Evolutionary conservation across 1,140 invertebrate species (phyloP).

Genomic region (Temnothorax nylanderi): DNA sequence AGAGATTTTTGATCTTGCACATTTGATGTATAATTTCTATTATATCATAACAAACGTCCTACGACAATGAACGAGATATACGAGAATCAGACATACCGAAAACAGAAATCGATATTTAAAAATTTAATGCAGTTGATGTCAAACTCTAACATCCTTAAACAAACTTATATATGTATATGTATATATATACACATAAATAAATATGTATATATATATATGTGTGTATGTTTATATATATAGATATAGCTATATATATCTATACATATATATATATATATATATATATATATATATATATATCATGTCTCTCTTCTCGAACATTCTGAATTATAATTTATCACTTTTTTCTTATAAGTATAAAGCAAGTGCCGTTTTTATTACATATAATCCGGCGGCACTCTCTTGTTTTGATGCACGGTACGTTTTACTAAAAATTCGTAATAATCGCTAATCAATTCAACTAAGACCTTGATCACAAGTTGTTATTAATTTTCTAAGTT

Average conservation of each 20-base stretch:
- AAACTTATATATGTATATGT: slow-evolving; percentile 6
- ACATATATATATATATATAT: too few species aligned
- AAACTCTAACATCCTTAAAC: slow-evolving; percentile 53
- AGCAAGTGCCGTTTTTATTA: slow-evolving; percentile 24
- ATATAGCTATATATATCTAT: too few species aligned
- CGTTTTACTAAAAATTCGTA: slow-evolving; percentile 40
- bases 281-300: slow-evolving; percentile 34
- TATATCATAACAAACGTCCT: slow-evolving; percentile 1
- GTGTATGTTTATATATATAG: neutral
- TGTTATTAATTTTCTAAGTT: slow-evolving; percentile 30
- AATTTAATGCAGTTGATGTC: slow-evolving; percentile 50
- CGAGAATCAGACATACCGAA: slow-evolving; percentile 16
- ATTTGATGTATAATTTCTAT: slow-evolving; percentile 27
- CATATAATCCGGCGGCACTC: neutral
- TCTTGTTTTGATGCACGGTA: slow-evolving; percentile 35
- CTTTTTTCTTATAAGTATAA: slow-evolving; percentile 35
- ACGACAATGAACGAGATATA: slow-evolving; percentile 11
- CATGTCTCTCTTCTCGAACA: slow-evolving; percentile 31
- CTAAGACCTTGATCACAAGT: slow-evolving; percentile 53
- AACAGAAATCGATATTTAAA: slow-evolving; percentile 28
- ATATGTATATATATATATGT: slow-evolving; percentile 24
- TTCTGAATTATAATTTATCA: slow-evolving; percentile 47
- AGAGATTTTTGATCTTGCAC: slow-evolving; percentile 39
- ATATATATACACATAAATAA: neutral
- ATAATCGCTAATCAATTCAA: slow-evolving; percentile 49